Conservation (phyloP, 2,888 invertebrate species). For the Sthenelais limicola region DNA sequence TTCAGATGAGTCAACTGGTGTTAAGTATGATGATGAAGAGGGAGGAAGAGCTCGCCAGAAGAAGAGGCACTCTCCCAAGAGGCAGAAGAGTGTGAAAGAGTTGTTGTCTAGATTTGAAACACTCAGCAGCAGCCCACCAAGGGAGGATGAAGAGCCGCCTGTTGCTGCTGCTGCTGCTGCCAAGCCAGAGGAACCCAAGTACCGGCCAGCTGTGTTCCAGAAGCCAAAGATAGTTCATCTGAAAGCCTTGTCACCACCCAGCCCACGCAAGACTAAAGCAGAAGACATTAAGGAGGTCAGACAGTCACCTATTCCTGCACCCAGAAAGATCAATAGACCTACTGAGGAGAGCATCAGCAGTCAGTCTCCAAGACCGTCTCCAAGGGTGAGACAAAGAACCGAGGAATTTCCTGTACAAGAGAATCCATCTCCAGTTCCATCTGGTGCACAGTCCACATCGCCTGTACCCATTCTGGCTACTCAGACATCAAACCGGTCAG, state of each 20-base stretch:
- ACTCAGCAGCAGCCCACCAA: conserved; percentile 34
- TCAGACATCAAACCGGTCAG: background rate
- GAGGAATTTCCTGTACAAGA: no score
- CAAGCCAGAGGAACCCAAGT: conserved; percentile 25
- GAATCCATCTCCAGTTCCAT: no score
- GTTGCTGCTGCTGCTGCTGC: background rate
- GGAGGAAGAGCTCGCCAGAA: background rate
- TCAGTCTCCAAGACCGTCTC: conserved; percentile 10
- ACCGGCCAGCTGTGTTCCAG: conserved; percentile 35
- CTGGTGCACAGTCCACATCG: background rate
- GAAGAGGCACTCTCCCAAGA: conserved; percentile 38
- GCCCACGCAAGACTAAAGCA: background rate
- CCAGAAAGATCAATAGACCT: conserved; percentile 6
- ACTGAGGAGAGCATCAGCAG: background rate
- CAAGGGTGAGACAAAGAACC: background rate
- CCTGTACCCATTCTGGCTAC: conserved; percentile 1
- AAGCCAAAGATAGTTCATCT: conserved; percentile 40
- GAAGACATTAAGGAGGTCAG: background rate
- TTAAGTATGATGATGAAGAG: conserved; percentile 21
- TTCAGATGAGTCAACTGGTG: background rate
- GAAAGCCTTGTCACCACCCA: conserved; percentile 33
- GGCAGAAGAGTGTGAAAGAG: conserved; percentile 48
- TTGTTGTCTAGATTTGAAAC: conserved; percentile 46
- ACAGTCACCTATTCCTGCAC: background rate
- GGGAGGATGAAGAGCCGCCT: background rate